These are phyloP conservation scores for Antheraea assamensis DNA, from an alignment of 2,888 invertebrate genomes.

Conservation along the genomic window DNA sequence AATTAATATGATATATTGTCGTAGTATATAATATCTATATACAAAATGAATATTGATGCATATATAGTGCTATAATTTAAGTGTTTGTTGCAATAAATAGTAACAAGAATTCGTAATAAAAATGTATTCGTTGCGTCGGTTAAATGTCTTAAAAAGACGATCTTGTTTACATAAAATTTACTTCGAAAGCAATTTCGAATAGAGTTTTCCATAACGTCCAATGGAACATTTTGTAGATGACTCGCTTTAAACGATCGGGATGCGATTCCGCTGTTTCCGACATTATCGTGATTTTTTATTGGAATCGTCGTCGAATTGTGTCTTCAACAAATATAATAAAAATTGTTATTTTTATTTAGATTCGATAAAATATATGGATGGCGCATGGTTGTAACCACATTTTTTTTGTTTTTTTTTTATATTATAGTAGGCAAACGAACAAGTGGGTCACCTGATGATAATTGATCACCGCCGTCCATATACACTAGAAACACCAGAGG, in stretches of 20 bases:
- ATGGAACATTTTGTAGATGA: neutral
- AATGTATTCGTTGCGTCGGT: no score
- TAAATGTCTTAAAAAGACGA: neutral
- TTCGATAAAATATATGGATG: neutral
- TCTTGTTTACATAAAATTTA: slow-evolving; percentile 1
- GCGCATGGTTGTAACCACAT: neutral
- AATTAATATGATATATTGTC: neutral
- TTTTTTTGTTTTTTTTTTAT: no score
- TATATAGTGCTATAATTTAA: no score
- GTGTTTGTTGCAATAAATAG: neutral
- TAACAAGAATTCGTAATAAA: neutral
- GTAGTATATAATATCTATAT: neutral
- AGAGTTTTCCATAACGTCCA: neutral
- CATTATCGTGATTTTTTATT: slow-evolving; percentile 4
- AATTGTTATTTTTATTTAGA: neutral
- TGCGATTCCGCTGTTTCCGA: neutral
- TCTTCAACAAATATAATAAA: neutral
- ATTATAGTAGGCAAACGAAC: no score
- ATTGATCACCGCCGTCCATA: no score
- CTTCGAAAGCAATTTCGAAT: slow-evolving; percentile 4
- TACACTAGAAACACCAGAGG: no score
- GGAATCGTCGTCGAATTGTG: neutral
- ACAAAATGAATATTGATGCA: no score
- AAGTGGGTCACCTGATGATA: no score
- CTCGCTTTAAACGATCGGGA: neutral